Evolutionary conservation across 2,113 vertebrate genomes (phyloP), one percentile per base, ranked within the genome.

Genomic region (Ia io): DNA sequence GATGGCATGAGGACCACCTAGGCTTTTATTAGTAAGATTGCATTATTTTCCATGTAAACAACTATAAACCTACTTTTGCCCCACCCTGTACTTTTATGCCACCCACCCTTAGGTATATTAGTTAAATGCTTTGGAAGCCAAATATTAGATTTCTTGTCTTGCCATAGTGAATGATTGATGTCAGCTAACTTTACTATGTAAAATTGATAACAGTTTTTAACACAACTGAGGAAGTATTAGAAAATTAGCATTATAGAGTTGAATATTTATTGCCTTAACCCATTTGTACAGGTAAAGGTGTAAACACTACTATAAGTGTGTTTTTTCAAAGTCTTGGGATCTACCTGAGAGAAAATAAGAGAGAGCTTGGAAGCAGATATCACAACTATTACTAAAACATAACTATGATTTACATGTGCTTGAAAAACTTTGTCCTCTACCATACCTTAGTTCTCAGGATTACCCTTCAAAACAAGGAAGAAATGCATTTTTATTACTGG

Each of bases 401-500:
- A 92, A 59, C 35, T 87, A n/a, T 96, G 92, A 97, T 93, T 96
- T 97, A 92, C 91, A 59, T 67, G 51, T 49, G 71, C 51, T 87
- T 73, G 59, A 51, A 44, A 47, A 73, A 80, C 80, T 96, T 91
- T 96, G 93, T 96, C 93, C 88, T 96, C 77, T 93, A 79, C 74
- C n/a, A 28, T 32, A 79, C 80, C 90, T 87, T 76, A 42, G 37
- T 84, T 94, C 84, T 93, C 65, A 87, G 87, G 86, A 79, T 92
- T 95, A 91, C 63, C 95, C 74, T 95, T 96, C 90, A 94, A 95
- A 96, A 96, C 30, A 95, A 59, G 76, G 56, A 89, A 84, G 56
- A 91, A 87, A 93, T 76, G 84, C 44, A 77, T 80, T 96, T 97
- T 97, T 97, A 96, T 93, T 94, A 97, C 84, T n/a, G 25, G 69